Evolutionary conservation across 2,888 invertebrate species (phyloP).

Genomic region (Sesamia inferens): DNA sequence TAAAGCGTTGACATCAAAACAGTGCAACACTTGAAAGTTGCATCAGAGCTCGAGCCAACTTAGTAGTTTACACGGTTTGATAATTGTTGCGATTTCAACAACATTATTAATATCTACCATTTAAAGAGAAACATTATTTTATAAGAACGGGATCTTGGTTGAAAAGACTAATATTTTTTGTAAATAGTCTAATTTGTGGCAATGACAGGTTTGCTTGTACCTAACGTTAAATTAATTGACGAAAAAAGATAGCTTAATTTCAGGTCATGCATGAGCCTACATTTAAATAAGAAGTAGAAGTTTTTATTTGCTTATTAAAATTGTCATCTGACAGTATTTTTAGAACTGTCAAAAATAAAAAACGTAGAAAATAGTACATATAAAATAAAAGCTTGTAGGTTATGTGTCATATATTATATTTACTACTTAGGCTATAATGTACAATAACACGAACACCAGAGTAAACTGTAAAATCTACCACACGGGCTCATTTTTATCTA

Average conservation of each 20-base stretch:
- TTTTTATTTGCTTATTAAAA: no score
- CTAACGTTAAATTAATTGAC: not conserved
- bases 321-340: no score
- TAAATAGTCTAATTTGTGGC: not conserved
- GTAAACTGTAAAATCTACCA: no score
- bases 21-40: slow-evolving; percentile 43
- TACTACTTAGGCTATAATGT: no score
- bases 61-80: slow-evolving; percentile 35
- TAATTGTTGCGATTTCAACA: slow-evolving; percentile 43
- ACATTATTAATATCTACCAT: slow-evolving; percentile 22
- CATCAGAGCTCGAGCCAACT: slow-evolving; percentile 35
- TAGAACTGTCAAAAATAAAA: no score
- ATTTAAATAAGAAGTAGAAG: not conserved
- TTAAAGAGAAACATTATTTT: slow-evolving; percentile 10
- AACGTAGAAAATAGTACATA: not conserved
- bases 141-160: slow-evolving; percentile 8
- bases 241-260: not conserved
- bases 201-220: not conserved
- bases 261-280: not conserved
- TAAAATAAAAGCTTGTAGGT: not conserved
- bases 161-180: not conserved
- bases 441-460: no score
- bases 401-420: no score
- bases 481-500: no score
- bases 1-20: slow-evolving; percentile 48